A percentile compares a stretch with the other conserved stretches of the same genome.
Evolutionary conservation across 2,113 vertebrate species (phyloP).

Genomic region (Nothobranchius furzeri): DNA sequence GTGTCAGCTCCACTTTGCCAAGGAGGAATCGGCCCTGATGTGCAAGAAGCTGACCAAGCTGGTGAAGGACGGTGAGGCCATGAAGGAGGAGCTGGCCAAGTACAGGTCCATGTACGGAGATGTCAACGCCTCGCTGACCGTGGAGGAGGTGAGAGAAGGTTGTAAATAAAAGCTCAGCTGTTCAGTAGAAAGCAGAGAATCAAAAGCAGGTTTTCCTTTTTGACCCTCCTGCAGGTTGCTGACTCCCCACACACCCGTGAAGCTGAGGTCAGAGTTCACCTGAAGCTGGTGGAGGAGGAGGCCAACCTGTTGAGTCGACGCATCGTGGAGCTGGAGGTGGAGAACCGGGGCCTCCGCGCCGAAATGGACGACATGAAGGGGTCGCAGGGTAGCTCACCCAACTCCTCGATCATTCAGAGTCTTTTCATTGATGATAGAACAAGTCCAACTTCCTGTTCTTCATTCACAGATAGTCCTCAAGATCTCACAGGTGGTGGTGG

Average conservation of each 20-base stretch:
- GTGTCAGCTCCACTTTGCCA: slow-evolving; percentile 97
- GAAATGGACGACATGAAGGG: slow-evolving; percentile 97
- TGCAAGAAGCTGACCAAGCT: slow-evolving; percentile 98
- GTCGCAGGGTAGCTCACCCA: slow-evolving; percentile 49
- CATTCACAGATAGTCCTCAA: slow-evolving; percentile 49
- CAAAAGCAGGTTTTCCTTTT: too few species aligned
- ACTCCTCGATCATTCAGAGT: too few species aligned
- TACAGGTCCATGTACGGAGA: slow-evolving; percentile 92
- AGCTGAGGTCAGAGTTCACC: slow-evolving; percentile 91
- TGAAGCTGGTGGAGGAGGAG: slow-evolving; percentile 98
- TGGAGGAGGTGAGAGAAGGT: slow-evolving; percentile 81
- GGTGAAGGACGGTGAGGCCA: slow-evolving; percentile 93
- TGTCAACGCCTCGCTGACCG: slow-evolving; percentile 87
- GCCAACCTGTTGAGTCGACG: slow-evolving; percentile 95
- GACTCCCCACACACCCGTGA: slow-evolving; percentile 94
- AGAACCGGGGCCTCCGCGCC: slow-evolving; percentile 92
- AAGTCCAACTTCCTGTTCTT: background rate
- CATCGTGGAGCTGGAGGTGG: slow-evolving; percentile 97
- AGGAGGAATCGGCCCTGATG: slow-evolving; percentile 97
- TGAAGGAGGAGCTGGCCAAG: slow-evolving; percentile 95
- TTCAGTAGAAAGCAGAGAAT: too few species aligned
- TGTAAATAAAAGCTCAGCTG: background rate
- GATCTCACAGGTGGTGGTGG: slow-evolving; percentile 51
- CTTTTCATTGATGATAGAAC: too few species aligned
- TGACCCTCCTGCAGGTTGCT: slow-evolving; percentile 70